Base-by-base conservation (phyloP, 2,888 invertebrate genomes). In the Drosophila differens region DNA sequence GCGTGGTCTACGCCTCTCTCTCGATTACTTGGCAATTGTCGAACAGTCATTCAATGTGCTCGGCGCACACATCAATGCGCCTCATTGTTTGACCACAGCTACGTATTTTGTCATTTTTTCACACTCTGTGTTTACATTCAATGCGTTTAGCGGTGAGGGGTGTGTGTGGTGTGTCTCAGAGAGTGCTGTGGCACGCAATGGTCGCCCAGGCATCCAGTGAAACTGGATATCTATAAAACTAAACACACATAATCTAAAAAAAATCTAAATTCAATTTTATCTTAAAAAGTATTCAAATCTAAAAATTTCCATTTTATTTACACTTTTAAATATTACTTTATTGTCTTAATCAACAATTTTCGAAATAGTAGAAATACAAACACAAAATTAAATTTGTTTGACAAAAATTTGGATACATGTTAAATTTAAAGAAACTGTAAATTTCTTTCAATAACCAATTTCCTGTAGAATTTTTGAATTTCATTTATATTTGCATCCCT, bases 1-100 rank as follows among this genome's bases (percentile, higher is more conserved):
- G 61, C 47, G 47, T 54, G 67, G 32, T 60, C 70, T 39, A 41
- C 57, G 30, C 57, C 57, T 39, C 33, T 33, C 28, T 28, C 19
- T 30, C 39, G 12, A 47, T 44, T 32, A 44, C 60, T 54, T 70
- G 54, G 58, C 83, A 69, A 72, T 83, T 81, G 83, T 81, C 81
- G 19, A 28, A 47, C 37, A 58, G 77, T 63, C 83, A 78, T 68
- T 70, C 77, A 73, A 69, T 14, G 19, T 6, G 55, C 12, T 14
- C 55, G 35, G 39, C 55, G 65, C 65, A 74, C 81, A 77, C 72
- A 82, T 25, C 59, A 80, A 59, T 62, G 67, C 70, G 72, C 81
- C 55, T 81, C 81, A 83, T 83, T 81, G 83, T 80, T 80, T 71
- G 69, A 59, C 73, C 80, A 79, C 64, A 44, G 53, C 59, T 9